These are phyloP conservation scores for Danaus chrysippus DNA, from an alignment of 2,888 invertebrate genomes.

Conservation along the genomic window DNA sequence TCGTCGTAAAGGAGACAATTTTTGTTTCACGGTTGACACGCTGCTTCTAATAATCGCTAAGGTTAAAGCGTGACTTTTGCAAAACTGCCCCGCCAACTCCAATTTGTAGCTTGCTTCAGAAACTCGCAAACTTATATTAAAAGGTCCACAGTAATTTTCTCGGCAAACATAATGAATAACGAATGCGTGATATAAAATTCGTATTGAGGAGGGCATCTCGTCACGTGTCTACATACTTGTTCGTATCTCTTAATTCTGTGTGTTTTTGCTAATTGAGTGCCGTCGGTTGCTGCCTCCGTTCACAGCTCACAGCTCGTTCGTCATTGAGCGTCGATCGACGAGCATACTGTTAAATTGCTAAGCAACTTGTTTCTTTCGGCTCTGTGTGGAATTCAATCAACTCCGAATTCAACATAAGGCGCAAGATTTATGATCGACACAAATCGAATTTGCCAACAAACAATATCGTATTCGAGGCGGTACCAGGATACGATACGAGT, in stretches of 20 bases:
- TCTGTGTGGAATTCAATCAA: slow-evolving; percentile 69
- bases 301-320: slow-evolving; percentile 43
- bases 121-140: slow-evolving; percentile 74
- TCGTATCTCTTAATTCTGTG: slow-evolving; percentile 76
- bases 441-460: slow-evolving; percentile 79
- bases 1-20: slow-evolving; percentile 60
- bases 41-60: slow-evolving; percentile 59
- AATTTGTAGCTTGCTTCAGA: slow-evolving; percentile 54
- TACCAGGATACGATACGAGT: slow-evolving; percentile 74
- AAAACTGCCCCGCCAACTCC: slow-evolving; percentile 65
- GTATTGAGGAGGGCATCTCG: slow-evolving; percentile 68
- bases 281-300: slow-evolving; percentile 52
- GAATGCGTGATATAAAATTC: slow-evolving; percentile 76
- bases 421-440: slow-evolving; percentile 79
- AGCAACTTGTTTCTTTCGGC: slow-evolving; percentile 46
- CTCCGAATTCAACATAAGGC: slow-evolving; percentile 75
- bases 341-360: slow-evolving; percentile 31
- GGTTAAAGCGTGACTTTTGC: slow-evolving; percentile 58
- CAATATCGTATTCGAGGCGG: slow-evolving; percentile 76
- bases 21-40: slow-evolving; percentile 60
- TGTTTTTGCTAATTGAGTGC: slow-evolving; percentile 77
- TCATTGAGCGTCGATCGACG: slow-evolving; percentile 51
- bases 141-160: slow-evolving; percentile 77
- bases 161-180: slow-evolving; percentile 75
- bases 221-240: slow-evolving; percentile 66